Evolutionary conservation across 2,113 vertebrate species (phyloP), one percentile per base, ranked within the genome.

Genomic region (Toxotes jaculatrix): DNA sequence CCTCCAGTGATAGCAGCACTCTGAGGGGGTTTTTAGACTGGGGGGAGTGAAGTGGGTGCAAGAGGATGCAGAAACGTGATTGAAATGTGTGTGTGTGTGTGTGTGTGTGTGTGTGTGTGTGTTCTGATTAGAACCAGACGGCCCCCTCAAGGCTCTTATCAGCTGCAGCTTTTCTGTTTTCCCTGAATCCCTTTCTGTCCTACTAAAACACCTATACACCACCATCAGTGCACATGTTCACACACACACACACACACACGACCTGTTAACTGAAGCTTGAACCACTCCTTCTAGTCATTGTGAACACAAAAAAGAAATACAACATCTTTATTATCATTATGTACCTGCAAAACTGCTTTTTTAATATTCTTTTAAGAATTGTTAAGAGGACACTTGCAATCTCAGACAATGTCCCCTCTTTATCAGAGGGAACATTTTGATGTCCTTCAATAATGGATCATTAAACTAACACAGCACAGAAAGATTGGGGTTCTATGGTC

Each of bases 71-170:
- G 76, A 65, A 80, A 83, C 45, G 56, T 88, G 86, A 87, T 74
- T 67, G 82, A 89, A 76, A 80, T 17, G 36, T 74, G 74, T 81
- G 83, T 77, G 76, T 80, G 74, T 71, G 71, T 82, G 79, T 74
- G 83, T 81, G 77, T 55, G 80, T 79, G 80, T 72, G 65, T 65
- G 55, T 78, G 49, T 71, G 65, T 85, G 74, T 88, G 85, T 85
- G 87, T 73, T 86, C 75, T 89, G 90, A 91, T 90, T 92, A 88
- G 74, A 90, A 92, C 82, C 92, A 93, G 92, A 91, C 74, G 47
- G 55, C 77, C 84, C 80, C 89, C 91, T 90, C 63, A 38, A 86
- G 91, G 90, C 85, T 89, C 83, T 91, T 94, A 94, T 93, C 93
- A 88, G 78, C 82, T 80, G 74, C 76, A 76, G 64, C 86, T 82